A percentile compares a stretch with the other conserved stretches of the same genome.
Conservation (phyloP, 1,140 invertebrate genomes). For the Drosophila mayri region DNA sequence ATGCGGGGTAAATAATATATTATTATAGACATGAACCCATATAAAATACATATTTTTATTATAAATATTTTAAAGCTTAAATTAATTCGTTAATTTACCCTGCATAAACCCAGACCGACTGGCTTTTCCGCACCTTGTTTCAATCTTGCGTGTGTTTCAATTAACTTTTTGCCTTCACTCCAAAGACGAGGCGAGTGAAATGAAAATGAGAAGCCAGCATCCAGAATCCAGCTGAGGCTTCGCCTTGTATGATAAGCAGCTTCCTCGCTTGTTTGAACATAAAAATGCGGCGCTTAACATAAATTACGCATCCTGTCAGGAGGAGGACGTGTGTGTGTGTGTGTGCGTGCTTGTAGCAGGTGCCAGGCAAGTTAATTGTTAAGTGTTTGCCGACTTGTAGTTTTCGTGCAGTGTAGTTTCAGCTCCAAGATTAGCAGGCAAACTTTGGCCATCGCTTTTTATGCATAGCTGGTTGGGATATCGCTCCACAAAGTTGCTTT, state of each 20-base stretch:
- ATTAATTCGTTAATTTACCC: not conserved
- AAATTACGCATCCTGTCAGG: constrained; percentile 78
- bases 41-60: not conserved
- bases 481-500: constrained; percentile 65
- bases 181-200: constrained; percentile 55
- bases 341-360: constrained; percentile 40
- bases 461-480: constrained; percentile 38
- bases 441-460: constrained; percentile 66
- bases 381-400: constrained; percentile 71
- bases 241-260: constrained; percentile 72
- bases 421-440: constrained; percentile 69
- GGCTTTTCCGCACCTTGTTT: constrained; percentile 49
- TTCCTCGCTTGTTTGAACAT: constrained; percentile 81
- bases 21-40: too few species aligned
- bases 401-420: constrained; percentile 47
- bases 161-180: constrained; percentile 77
- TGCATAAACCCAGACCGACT: constrained; percentile 39
- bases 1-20: not conserved
- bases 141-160: constrained; percentile 78
- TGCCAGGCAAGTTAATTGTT: constrained; percentile 78
- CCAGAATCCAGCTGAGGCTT: constrained; percentile 44
- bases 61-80: not conserved
- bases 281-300: constrained; percentile 81
- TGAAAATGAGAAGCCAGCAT: constrained; percentile 51
- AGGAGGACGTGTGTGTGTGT: constrained; percentile 17